phyloP scores from a whole-genome alignment of 2,113 vertebrate genomes.

The Podocnemis expansa region DNA sequence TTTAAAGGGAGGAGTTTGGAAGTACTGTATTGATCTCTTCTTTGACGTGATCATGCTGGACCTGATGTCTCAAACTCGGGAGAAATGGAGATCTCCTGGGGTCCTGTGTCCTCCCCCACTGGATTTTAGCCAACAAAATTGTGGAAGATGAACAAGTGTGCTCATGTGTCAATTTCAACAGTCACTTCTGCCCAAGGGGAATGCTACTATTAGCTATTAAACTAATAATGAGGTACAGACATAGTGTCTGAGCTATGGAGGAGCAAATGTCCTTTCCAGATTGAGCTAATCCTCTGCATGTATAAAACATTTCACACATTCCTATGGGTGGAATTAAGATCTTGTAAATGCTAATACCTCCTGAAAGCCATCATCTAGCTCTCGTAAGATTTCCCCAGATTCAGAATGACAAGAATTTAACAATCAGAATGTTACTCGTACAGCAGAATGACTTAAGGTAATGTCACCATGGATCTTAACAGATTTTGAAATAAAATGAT shows the following conservation, averaged over 20 bases:
- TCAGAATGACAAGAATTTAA: conserved; percentile 59
- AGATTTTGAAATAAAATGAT: conserved; percentile 24
- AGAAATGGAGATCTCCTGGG: background rate
- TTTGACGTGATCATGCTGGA: background rate
- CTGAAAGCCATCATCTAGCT: conserved; percentile 43
- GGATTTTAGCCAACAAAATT: rapidly evolving
- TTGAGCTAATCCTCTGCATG: conserved; percentile 14
- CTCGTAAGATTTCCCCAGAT: conserved; percentile 48
- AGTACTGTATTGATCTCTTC: background rate
- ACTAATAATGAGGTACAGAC: background rate
- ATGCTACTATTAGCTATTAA: background rate
- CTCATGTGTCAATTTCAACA: background rate
- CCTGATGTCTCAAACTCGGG: background rate
- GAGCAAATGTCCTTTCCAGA: background rate
- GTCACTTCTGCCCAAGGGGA: background rate
- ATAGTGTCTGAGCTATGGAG: background rate
- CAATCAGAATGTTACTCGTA: conserved; percentile 52
- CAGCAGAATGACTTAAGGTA: conserved; percentile 51
- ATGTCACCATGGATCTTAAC: conserved; percentile 41
- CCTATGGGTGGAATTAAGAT: conserved; percentile 16
- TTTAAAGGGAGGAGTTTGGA: background rate
- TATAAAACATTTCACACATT: conserved; percentile 2
- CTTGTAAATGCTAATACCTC: conserved; percentile 45
- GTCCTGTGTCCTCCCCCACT: background rate
- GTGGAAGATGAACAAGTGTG: background rate